Evolutionary conservation across 2,113 vertebrate species (phyloP).

Genomic region (Grantiella picta): DNA sequence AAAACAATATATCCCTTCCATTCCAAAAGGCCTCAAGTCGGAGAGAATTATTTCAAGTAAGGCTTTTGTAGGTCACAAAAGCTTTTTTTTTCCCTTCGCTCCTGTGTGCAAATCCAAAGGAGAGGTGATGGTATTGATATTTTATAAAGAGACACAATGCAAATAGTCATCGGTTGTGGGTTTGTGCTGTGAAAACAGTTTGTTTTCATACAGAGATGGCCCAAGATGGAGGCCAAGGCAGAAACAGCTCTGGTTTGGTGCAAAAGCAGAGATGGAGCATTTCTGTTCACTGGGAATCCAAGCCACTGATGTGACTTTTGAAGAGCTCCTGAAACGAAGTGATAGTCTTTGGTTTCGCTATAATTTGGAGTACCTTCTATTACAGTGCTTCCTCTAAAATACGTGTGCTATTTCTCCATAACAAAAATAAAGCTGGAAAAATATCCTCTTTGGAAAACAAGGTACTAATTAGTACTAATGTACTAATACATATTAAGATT

Average conservation of each 20-base stretch:
- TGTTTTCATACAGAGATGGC: slow-evolving; percentile 24
- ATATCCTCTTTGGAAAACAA: background rate
- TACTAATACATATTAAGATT: background rate
- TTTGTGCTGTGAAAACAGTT: slow-evolving; percentile 11
- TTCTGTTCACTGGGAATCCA: background rate
- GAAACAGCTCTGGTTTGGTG: background rate
- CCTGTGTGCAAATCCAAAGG: background rate
- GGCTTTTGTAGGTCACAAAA: slow-evolving; percentile 60
- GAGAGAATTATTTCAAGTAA: slow-evolving; percentile 67
- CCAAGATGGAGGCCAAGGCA: slow-evolving; percentile 1
- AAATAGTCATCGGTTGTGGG: slow-evolving; percentile 27
- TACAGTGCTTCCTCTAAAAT: background rate
- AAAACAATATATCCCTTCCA: slow-evolving; percentile 71
- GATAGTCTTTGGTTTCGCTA: background rate
- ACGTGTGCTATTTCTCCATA: background rate
- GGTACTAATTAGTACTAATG: background rate
- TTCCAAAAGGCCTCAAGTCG: slow-evolving; percentile 68
- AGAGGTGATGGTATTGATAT: slow-evolving; percentile 31
- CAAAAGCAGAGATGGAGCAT: background rate
- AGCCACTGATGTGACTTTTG: background rate
- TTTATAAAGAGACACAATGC: slow-evolving; percentile 24
- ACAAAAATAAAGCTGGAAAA: background rate
- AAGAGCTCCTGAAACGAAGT: background rate
- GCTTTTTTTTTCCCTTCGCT: background rate
- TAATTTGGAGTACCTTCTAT: background rate